These are phyloP conservation scores for Chalcis sispes DNA, from an alignment of 2,888 invertebrate genomes.

Conservation along the genomic window DNA sequence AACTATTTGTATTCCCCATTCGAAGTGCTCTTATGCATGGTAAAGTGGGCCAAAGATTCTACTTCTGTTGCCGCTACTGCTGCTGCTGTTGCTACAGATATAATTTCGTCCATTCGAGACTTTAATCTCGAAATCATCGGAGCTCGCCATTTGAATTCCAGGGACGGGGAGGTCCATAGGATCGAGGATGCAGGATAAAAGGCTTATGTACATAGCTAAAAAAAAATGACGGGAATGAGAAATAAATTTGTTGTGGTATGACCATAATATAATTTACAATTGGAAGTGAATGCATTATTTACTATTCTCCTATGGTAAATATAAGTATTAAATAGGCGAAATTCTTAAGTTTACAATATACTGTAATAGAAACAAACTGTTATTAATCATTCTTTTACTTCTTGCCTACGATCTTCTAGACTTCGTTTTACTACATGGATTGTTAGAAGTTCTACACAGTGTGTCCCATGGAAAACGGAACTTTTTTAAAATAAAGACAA, in stretches of 20 bases:
- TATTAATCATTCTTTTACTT: too few relatives aligned
- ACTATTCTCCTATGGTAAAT: too few relatives aligned
- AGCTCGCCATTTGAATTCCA: conserved; percentile 26
- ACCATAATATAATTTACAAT: neutral
- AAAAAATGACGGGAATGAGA: neutral
- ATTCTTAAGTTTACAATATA: too few relatives aligned
- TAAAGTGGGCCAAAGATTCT: conserved; percentile 47
- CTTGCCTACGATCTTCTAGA: too few relatives aligned
- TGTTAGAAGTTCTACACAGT: too few relatives aligned
- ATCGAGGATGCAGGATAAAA: conserved; percentile 17
- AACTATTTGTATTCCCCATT: conserved; percentile 28
- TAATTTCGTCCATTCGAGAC: conserved; percentile 27
- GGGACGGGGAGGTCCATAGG: neutral
- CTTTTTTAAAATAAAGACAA: too few relatives aligned
- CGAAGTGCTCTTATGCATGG: conserved; percentile 42
- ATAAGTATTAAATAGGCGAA: too few relatives aligned
- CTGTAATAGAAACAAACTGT: too few relatives aligned
- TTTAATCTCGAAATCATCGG: conserved; percentile 42
- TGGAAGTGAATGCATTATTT: too few relatives aligned
- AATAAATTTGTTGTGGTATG: neutral
- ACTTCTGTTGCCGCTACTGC: neutral
- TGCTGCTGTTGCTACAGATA: neutral
- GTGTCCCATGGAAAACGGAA: too few relatives aligned
- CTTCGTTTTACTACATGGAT: too few relatives aligned
- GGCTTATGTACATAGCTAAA: conserved; percentile 3